These are phyloP conservation scores for Heterotis niloticus DNA, from an alignment of 2,113 vertebrate species.

Conservation along the genomic window DNA sequence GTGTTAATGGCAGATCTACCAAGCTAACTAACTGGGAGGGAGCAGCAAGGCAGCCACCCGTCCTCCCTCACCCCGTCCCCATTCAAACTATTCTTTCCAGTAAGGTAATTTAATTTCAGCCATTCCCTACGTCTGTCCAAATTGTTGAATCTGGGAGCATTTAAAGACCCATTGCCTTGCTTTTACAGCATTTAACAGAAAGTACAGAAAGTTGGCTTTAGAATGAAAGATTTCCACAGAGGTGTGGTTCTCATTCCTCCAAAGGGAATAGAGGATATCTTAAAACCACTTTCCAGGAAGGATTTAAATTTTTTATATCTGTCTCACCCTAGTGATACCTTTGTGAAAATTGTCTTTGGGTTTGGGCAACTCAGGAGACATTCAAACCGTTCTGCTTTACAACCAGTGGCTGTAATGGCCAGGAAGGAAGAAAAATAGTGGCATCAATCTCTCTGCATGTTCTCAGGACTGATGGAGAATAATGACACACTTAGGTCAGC, in stretches of 20 bases:
- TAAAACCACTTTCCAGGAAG: background rate
- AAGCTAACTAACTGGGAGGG: too few relatives aligned
- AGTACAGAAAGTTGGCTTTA: background rate
- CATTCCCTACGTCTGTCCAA: background rate
- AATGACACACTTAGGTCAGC: background rate
- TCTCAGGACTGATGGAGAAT: background rate
- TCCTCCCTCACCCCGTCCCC: background rate
- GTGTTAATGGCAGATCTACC: too few relatives aligned
- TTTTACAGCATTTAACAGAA: background rate
- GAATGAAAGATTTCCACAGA: background rate
- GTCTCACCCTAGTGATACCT: background rate
- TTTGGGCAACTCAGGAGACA: background rate
- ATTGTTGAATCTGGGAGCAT: constrained; percentile 4
- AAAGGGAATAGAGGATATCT: background rate
- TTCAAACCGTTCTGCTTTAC: constrained; percentile 4
- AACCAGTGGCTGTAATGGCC: background rate
- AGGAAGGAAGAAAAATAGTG: background rate
- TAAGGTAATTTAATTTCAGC: background rate
- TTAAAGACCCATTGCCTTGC: constrained; percentile 13
- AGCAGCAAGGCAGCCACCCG: too few relatives aligned
- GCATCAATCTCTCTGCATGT: background rate
- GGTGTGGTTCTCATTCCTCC: constrained; percentile 3
- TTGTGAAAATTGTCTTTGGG: background rate
- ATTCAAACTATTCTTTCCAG: background rate
- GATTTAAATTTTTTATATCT: background rate